Evolutionary conservation across 2,113 vertebrate species (phyloP).

Genomic region (Catharus fuscescens): DNA sequence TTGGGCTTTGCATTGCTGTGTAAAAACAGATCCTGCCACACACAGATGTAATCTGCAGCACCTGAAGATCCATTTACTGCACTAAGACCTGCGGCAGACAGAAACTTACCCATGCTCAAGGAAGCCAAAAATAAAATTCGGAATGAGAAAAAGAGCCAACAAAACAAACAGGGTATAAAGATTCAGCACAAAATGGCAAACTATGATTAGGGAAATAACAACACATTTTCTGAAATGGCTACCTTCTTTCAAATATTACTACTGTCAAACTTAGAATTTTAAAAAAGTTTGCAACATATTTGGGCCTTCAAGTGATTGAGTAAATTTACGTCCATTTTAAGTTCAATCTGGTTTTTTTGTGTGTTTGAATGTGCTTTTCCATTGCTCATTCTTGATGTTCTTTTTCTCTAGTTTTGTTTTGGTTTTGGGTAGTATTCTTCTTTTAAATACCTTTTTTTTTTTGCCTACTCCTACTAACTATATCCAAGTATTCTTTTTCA

Average conservation of each 20-base stretch:
- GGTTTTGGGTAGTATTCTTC: neutral
- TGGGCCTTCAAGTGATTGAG: neutral
- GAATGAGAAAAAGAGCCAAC: neutral
- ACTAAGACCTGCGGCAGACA: neutral
- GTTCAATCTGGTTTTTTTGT: neutral
- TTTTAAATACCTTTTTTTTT: neutral
- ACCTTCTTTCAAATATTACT: neutral
- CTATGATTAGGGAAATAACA: neutral
- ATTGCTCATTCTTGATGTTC: neutral
- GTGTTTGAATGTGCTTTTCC: neutral
- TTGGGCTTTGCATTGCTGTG: neutral
- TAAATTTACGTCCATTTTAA: neutral
- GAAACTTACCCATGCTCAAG: neutral
- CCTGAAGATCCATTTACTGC: neutral
- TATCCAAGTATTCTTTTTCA: neutral
- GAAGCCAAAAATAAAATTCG: neutral
- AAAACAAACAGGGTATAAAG: neutral
- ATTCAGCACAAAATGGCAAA: neutral
- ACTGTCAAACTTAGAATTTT: neutral
- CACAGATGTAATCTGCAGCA: neutral
- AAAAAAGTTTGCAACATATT: neutral
- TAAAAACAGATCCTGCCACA: neutral
- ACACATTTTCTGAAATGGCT: neutral
- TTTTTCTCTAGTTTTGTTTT: neutral
- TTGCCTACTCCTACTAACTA: neutral